Conservation (phyloP, 2,888 invertebrate genomes). For the Ophonus ardosiacus region DNA sequence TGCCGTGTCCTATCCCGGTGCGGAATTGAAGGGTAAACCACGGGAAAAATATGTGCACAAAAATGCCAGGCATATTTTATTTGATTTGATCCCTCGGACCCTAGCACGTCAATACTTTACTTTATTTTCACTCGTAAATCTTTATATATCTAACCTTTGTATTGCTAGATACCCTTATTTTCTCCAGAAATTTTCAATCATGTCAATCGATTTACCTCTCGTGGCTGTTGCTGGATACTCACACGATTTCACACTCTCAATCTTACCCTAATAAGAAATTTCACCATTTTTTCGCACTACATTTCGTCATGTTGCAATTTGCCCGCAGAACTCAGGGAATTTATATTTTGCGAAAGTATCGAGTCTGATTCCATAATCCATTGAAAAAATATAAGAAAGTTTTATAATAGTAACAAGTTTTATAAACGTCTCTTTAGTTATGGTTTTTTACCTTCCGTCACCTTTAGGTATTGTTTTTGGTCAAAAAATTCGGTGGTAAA, state of each 20-base stretch:
- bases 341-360: too few species aligned
- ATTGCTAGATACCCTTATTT: conserved; percentile 38
- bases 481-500: too few species aligned
- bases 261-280: conserved; percentile 10
- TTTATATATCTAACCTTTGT: conserved; percentile 37
- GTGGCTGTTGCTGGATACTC: neutral
- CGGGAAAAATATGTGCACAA: conserved; percentile 25
- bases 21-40: conserved; percentile 37
- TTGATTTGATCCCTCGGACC: conserved; percentile 31
- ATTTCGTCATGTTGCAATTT: neutral
- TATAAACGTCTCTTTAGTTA: too few species aligned
- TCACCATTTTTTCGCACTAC: conserved; percentile 17
- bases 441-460: too few species aligned
- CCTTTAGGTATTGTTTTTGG: too few species aligned
- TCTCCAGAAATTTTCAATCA: conserved; percentile 36
- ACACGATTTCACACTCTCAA: conserved; percentile 37
- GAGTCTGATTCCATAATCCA: too few species aligned
- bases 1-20: neutral
- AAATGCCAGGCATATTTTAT: conserved; percentile 27
- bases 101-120: conserved; percentile 20
- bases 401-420: too few species aligned
- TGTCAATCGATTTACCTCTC: conserved; percentile 36
- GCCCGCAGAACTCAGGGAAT: too few species aligned
- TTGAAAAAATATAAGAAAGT: too few species aligned
- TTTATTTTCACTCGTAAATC: conserved; percentile 43